phyloP scores from a whole-genome alignment of 2,113 vertebrate genomes.

The Trogon surrucura region DNA sequence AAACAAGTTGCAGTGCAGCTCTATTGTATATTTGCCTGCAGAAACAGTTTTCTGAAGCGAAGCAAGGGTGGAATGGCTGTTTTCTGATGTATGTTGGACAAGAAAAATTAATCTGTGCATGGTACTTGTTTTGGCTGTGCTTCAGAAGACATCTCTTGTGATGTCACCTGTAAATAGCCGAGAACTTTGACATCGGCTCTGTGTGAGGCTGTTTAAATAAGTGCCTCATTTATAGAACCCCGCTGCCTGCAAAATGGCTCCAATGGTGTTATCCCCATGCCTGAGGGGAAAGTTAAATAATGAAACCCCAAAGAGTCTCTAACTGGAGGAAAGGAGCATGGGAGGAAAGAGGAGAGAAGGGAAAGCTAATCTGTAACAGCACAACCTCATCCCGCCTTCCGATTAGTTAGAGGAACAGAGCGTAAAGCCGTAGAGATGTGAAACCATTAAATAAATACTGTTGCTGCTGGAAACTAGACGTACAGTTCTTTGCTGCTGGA shows the following conservation, averaged over 20 bases:
- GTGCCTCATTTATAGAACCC: slow-evolving; percentile 83
- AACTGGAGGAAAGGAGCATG: slow-evolving; percentile 2
- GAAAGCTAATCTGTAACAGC: slow-evolving; percentile 74
- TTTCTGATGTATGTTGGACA: slow-evolving; percentile 55
- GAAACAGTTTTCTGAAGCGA: not conserved
- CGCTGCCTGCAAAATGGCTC: slow-evolving; percentile 84
- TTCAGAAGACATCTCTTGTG: slow-evolving; percentile 73
- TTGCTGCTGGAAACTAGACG: not conserved
- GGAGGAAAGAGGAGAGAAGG: slow-evolving; percentile 17
- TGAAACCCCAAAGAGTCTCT: slow-evolving; percentile 74
- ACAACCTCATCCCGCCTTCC: slow-evolving; percentile 74
- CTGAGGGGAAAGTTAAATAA: slow-evolving; percentile 73
- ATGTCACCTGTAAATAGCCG: slow-evolving; percentile 85
- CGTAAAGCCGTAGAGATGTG: not conserved
- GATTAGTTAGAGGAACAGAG: slow-evolving; percentile 32
- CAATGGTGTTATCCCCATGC: slow-evolving; percentile 82
- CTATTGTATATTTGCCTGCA: not conserved
- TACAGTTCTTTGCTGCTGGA: not conserved
- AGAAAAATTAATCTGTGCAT: slow-evolving; percentile 55
- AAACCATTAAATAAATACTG: not conserved
- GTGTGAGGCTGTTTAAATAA: slow-evolving; percentile 85
- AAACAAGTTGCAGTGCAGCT: not conserved
- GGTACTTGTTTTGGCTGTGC: slow-evolving; percentile 25
- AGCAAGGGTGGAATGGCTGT: not conserved
- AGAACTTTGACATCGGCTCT: slow-evolving; percentile 82